phyloP scores from a whole-genome alignment of 1,140 invertebrate species.

The Neodiprion lecontei region DNA sequence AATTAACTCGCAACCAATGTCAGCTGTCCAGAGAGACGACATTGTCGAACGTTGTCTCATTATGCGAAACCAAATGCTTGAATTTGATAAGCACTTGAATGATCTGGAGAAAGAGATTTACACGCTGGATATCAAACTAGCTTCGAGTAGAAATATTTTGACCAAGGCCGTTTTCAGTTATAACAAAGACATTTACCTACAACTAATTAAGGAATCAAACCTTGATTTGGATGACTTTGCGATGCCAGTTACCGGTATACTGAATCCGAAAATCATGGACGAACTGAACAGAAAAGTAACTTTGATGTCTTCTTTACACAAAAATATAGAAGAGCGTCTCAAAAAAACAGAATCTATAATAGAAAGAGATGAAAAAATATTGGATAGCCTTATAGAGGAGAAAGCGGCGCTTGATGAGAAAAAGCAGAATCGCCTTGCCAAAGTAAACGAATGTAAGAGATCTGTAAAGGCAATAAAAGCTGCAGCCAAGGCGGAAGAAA shows the following conservation, averaged over 20 bases:
- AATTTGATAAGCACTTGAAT: constrained; percentile 43
- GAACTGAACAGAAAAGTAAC: constrained; percentile 32
- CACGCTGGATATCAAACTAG: constrained; percentile 43
- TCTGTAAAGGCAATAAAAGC: constrained; percentile 33
- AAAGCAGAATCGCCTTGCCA: constrained; percentile 29
- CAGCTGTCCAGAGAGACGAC: constrained; percentile 36
- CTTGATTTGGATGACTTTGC: constrained; percentile 39
- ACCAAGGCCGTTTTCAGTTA: constrained; percentile 42
- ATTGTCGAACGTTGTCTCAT: constrained; percentile 39
- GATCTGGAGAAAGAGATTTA: constrained; percentile 49
- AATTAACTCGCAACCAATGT: constrained; percentile 45
- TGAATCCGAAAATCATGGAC: constrained; percentile 33
- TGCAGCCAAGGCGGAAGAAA: constrained; percentile 34
- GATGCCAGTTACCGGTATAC: constrained; percentile 42
- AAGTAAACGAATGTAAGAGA: constrained; percentile 31
- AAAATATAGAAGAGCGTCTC: constrained; percentile 31
- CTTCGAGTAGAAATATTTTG: constrained; percentile 37
- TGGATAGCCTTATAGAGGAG: constrained; percentile 25
- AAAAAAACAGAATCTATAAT: constrained; percentile 26
- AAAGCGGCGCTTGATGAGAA: constrained; percentile 30
- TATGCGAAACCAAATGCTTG: constrained; percentile 36
- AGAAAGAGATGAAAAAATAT: constrained; percentile 27
- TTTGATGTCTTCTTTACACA: constrained; percentile 36
- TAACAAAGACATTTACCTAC: constrained; percentile 45
- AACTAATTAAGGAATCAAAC: constrained; percentile 28